Conservation (phyloP, 2,797 vertebrate species). For the Spinus pinus region DNA sequence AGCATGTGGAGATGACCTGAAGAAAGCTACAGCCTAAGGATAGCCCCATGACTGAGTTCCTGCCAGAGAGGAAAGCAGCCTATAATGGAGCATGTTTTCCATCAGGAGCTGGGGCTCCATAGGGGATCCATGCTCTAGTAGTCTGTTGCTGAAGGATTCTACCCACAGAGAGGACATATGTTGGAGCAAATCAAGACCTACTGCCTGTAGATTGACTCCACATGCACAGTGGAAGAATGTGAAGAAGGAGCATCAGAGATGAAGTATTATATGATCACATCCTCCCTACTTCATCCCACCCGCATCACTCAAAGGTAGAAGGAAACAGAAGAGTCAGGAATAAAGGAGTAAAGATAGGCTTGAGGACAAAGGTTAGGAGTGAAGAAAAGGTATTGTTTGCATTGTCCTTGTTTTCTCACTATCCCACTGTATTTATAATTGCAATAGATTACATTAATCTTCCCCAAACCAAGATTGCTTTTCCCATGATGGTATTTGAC, state of each 20-base stretch:
- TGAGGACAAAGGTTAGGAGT: not conserved
- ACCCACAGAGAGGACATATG: not conserved
- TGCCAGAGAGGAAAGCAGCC: not conserved
- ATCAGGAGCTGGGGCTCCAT: fast-evolving
- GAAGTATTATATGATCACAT: not conserved
- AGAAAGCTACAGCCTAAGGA: not conserved
- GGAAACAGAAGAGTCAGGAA: not conserved
- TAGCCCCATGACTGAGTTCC: fast-evolving
- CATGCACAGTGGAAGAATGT: not conserved
- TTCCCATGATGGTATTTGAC: not conserved
- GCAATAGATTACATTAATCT: not conserved
- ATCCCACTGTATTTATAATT: not conserved
- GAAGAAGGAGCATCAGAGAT: not conserved
- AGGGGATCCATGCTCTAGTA: not conserved
- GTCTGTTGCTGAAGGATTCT: not conserved
- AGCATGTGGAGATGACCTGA: not conserved
- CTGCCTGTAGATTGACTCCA: not conserved
- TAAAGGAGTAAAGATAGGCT: fast-evolving
- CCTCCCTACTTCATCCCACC: fast-evolving
- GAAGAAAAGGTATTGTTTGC: not conserved
- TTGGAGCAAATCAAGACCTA: not conserved
- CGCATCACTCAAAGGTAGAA: fast-evolving
- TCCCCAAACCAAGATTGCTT: not conserved
- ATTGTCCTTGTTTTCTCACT: not conserved
- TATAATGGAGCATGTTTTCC: not conserved